Evolutionary conservation across 2,888 invertebrate species (phyloP), one percentile per base, ranked within the genome.

Genomic region (Heteromurus nitidus): DNA sequence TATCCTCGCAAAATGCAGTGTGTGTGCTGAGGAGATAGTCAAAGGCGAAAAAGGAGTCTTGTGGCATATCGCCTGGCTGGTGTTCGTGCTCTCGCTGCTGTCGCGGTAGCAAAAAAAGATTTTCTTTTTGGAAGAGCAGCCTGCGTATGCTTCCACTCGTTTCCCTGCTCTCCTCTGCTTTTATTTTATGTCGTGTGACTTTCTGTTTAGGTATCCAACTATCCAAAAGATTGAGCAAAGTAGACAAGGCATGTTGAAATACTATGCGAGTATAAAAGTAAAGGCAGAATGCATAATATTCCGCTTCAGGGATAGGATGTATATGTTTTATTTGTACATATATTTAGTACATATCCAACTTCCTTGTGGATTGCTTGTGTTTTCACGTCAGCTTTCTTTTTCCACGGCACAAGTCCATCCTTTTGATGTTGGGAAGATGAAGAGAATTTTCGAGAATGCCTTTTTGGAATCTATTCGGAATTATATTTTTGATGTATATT

Each of bases 151-250:
- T 36, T 5, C 36, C 13, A 36, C 36, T 36, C 13, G 47, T 26
- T 24, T 24, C 26, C 11, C 22, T 55, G 18, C 55, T 24, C 24
- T 22, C 22, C 55, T 13, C n/a, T 55, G 26, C 26, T 26, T 55
- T 55, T 55, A 55, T 55, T 26, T 55, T 55, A 26, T 55, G 24
- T 55, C 26, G 55, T 55, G 55, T 26, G 26, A 55, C 55, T 55
- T 26, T 24, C 36, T 13, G 13, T 50, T n/a, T n/a, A n/a, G n/a
- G n/a, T n/a, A n/a, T n/a, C n/a, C n/a, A n/a, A n/a, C n/a, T n/a
- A n/a, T n/a, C n/a, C n/a, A n/a, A n/a, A n/a, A n/a, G n/a, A n/a
- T n/a, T n/a, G n/a, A n/a, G n/a, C n/a, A n/a, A n/a, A n/a, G n/a
- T n/a, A n/a, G n/a, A n/a, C n/a, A n/a, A n/a, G n/a, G n/a, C n/a